These are phyloP conservation scores for Stigmatopora nigra DNA, from an alignment of 2,113 vertebrate genomes.

Conservation along the genomic window DNA sequence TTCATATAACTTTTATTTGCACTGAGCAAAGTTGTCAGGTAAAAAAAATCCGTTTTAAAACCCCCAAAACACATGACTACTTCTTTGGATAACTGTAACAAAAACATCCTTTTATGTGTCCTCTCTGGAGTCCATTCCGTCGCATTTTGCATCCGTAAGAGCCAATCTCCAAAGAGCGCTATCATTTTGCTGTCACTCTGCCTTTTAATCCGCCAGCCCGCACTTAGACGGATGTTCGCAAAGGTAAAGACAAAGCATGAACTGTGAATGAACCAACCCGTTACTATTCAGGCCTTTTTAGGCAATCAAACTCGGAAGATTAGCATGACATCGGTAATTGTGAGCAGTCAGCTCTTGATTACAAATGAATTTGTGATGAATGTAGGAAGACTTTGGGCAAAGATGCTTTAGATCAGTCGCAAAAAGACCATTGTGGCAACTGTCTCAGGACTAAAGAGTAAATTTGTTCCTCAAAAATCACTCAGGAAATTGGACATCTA, in stretches of 20 bases:
- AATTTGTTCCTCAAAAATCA: not conserved
- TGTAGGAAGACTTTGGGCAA: not conserved
- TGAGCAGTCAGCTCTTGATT: slow-evolving; percentile 4
- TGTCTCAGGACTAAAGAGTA: not conserved
- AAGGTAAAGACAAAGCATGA: not conserved
- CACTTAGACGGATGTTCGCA: not conserved
- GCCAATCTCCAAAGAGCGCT: not conserved
- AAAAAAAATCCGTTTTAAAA: not conserved
- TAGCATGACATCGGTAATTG: not conserved
- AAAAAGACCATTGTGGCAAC: not conserved
- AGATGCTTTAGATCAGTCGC: not conserved
- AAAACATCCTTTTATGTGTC: not conserved
- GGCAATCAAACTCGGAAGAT: not conserved
- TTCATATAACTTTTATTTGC: not conserved
- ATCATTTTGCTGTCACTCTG: not conserved
- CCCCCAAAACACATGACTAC: not conserved
- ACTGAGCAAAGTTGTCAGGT: not conserved
- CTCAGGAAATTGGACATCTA: no score
- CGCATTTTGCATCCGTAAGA: not conserved
- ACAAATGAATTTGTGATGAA: not conserved
- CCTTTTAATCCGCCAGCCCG: not conserved
- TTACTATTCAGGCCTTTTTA: not conserved
- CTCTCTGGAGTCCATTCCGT: not conserved
- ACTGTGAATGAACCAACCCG: not conserved
- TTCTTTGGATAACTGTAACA: not conserved